Conservation (phyloP, 2,797 vertebrate species). For the Alauda arvensis region DNA sequence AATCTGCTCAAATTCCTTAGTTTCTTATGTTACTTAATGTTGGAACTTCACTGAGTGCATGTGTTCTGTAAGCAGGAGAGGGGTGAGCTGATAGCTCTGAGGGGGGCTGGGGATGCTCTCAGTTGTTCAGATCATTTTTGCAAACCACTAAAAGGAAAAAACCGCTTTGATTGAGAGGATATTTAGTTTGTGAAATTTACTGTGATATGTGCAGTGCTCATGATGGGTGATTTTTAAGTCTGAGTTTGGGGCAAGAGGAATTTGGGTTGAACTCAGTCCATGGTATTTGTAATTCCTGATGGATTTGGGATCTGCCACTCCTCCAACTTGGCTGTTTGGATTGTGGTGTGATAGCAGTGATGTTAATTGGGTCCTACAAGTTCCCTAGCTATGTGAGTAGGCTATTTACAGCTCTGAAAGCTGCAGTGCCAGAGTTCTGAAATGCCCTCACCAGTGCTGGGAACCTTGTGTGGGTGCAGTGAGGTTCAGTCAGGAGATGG, state of each 20-base stretch:
- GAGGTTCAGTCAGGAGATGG: not conserved
- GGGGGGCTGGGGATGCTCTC: not conserved
- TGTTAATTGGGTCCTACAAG: not conserved
- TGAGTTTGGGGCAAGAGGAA: not conserved
- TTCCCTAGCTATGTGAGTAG: not conserved
- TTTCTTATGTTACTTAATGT: not conserved
- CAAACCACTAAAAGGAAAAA: not conserved
- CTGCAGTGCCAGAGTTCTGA: not conserved
- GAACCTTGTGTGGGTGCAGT: not conserved
- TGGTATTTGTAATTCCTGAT: not conserved
- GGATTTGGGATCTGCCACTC: not conserved
- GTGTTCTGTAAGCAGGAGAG: fast-evolving
- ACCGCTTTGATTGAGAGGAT: not conserved
- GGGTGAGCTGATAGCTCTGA: not conserved
- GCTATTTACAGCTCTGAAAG: not conserved
- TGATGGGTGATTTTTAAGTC: not conserved
- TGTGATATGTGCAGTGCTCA: fast-evolving
- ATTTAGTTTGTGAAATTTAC: not conserved
- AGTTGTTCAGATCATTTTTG: not conserved
- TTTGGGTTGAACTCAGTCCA: not conserved
- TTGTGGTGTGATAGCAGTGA: not conserved
- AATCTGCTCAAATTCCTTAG: not conserved
- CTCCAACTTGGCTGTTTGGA: not conserved
- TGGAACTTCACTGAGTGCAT: not conserved
- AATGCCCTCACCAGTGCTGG: no score